Evolutionary conservation across 37 sponge, comb jelly and placozoan genomes (phyloP).

Genomic region (Halichondria panicea): DNA sequence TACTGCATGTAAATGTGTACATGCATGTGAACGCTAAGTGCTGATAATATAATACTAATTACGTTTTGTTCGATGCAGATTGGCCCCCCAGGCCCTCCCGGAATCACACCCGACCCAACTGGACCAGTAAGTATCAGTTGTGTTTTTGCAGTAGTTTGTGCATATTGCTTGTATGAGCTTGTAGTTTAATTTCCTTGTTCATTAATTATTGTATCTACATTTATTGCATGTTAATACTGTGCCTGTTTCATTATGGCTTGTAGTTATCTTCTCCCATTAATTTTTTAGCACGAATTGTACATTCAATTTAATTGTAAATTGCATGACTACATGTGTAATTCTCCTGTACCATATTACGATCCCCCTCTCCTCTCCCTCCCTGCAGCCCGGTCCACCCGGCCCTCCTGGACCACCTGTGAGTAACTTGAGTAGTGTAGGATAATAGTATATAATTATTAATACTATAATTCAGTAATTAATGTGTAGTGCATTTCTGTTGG

Average conservation of each 20-base stretch:
- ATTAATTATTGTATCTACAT: too few species aligned
- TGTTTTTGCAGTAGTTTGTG: too few species aligned
- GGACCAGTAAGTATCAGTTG: constrained; percentile 74
- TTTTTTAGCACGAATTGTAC: too few species aligned
- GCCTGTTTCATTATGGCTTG: too few species aligned
- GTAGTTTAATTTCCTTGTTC: too few species aligned
- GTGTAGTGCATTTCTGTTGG: too few species aligned
- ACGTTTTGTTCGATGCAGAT: constrained; percentile 6
- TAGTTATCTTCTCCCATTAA: too few species aligned
- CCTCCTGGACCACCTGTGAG: constrained; percentile 8
- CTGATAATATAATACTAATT: too few species aligned
- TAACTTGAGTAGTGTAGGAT: background rate
- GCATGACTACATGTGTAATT: background rate
- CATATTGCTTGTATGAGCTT: too few species aligned
- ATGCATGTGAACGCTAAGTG: background rate
- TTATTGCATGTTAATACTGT: too few species aligned
- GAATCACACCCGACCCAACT: constrained; percentile 25
- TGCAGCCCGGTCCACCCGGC: constrained; percentile 38
- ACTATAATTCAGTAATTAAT: background rate
- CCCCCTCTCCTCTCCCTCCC: background rate
- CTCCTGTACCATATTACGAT: background rate
- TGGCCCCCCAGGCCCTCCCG: constrained; percentile 65
- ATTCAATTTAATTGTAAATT: background rate
- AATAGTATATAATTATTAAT: background rate
- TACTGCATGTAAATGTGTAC: background rate